Conservation (phyloP, 2,113 vertebrate species). For the Mesitornis unicolor region DNA sequence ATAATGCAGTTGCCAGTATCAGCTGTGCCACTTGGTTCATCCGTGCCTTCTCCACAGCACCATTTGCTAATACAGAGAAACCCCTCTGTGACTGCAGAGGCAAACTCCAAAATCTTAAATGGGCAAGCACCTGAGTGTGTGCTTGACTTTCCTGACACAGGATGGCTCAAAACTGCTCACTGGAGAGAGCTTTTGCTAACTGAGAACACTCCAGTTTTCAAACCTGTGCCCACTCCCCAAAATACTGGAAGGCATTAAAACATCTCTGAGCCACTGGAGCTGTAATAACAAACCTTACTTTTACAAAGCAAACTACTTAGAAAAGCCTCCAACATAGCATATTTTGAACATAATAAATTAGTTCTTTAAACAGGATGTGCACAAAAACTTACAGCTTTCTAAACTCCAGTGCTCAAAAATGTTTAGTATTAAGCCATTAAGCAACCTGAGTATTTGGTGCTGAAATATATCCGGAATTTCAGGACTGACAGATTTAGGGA, state of each 20-base stretch:
- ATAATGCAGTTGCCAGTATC: fast-evolving
- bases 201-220: neutral
- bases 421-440: neutral
- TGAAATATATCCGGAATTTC: neutral
- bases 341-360: neutral
- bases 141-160: neutral
- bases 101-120: neutral
- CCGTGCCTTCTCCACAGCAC: neutral
- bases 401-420: neutral
- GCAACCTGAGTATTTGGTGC: neutral
- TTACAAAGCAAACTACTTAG: neutral
- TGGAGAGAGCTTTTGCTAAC: neutral
- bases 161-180: neutral
- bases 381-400: neutral
- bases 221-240: no score
- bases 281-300: neutral
- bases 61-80: neutral
- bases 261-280: neutral
- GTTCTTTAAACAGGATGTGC: neutral
- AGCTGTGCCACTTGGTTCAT: neutral
- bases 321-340: fast-evolving
- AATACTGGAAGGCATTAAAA: neutral
- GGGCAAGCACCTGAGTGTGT: neutral
- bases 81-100: neutral
- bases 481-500: neutral